A percentile compares a stretch with the other conserved stretches of the same genome.
These are phyloP conservation scores for Nematolebias whitei DNA, from an alignment of 2,113 vertebrate species.

Conservation along the genomic window DNA sequence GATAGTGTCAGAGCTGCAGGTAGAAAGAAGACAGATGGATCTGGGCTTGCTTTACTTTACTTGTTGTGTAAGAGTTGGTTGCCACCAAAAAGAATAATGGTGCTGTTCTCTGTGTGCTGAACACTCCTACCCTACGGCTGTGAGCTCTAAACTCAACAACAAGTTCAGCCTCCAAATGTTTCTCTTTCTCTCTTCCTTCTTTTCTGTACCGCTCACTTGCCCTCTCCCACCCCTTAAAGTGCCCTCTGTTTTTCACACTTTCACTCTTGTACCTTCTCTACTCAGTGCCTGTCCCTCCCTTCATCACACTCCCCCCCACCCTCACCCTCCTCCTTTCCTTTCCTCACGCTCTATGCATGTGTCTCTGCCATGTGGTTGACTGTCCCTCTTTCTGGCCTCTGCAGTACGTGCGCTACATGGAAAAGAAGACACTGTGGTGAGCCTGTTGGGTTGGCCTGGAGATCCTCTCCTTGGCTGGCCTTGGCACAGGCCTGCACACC, in stretches of 20 bases:
- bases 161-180: slow-evolving; percentile 48
- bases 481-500: slow-evolving; percentile 88
- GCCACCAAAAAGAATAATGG: slow-evolving; percentile 58
- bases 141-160: slow-evolving; percentile 62
- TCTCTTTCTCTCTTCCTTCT: slow-evolving; percentile 42
- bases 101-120: slow-evolving; percentile 63
- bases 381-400: slow-evolving; percentile 65
- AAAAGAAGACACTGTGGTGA: slow-evolving; percentile 89
- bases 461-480: slow-evolving; percentile 89
- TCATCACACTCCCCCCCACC: slow-evolving; percentile 32
- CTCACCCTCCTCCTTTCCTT: slow-evolving; percentile 49
- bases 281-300: slow-evolving; percentile 45
- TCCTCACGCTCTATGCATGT: slow-evolving; percentile 66
- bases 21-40: slow-evolving; percentile 18
- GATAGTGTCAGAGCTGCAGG: slow-evolving; percentile 29
- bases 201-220: slow-evolving; percentile 46
- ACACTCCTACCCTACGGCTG: slow-evolving; percentile 66
- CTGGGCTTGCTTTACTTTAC: slow-evolving; percentile 47
- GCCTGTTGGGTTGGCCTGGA: slow-evolving; percentile 90
- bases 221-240: slow-evolving; percentile 65
- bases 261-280: slow-evolving; percentile 63
- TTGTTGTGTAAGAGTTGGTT: slow-evolving; percentile 71
- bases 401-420: slow-evolving; percentile 86
- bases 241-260: slow-evolving; percentile 62
- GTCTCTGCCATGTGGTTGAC: slow-evolving; percentile 68